Base-by-base conservation (phyloP, 2,797 vertebrate species). In the Cetoscarus ocellatus region DNA sequence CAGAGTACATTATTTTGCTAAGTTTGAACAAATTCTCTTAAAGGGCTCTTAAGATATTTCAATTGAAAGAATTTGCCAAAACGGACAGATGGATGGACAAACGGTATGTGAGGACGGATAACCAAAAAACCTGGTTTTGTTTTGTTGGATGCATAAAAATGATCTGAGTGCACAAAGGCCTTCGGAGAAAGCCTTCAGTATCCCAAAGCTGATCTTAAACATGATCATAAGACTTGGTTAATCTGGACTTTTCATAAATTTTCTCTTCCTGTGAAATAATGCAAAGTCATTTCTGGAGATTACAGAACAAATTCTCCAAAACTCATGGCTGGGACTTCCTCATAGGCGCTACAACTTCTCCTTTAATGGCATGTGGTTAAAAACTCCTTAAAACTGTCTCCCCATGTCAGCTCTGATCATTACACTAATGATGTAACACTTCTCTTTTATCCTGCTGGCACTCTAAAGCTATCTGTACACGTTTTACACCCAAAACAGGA, bases 321-420 rank as follows among this genome's bases (percentile, higher is more conserved):
- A 83, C 57, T 79, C 68, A 79, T 35, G 45, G 52, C 67, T 85
- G 76, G 77, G 88, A 93, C 91, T 92, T 94, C 92, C 90, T 84
- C 90, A 79, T 77, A 68, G 47, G 72, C 34, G 34, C 53, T 34
- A 54, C 61, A 85, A 91, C 91, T 94, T 94, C 92, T 93, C 85
- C 45, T 90, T 90, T 91, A 70, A 56, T 40, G 35, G 58, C 13
- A 56, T 57, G 69, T 8, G 75, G 86, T 83, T 61, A 58, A 61
- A 65, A 70, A 43, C 83, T 88, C 84, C 84, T 85, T 79, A 54
- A 71, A 85, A 81, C 78, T 11, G 49, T 73, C 80, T 61, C 57
- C 18, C 70, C 78, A 85, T 66, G 70, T 74, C 50, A 73, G 35
- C 60, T 75, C 76, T 58, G 63, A 62, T 67, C 45, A 83, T 69